Conservation (phyloP, 2,888 invertebrate species). For the Athalia circularis region DNA sequence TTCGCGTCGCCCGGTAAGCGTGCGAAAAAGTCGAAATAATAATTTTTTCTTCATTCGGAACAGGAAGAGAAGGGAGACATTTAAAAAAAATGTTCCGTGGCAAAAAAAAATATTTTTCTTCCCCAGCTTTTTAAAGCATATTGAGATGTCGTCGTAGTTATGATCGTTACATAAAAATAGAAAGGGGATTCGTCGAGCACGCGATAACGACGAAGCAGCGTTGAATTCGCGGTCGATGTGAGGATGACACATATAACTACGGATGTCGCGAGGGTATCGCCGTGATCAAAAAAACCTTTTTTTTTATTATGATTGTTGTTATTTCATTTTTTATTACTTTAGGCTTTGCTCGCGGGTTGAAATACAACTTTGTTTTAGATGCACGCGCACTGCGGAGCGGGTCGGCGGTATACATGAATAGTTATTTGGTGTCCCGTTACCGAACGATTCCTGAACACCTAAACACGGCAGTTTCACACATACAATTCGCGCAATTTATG, state of each 20-base stretch:
- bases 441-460: conserved; percentile 33
- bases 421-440: background rate
- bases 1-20: background rate
- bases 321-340: background rate
- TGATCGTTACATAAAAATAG: conserved; percentile 5
- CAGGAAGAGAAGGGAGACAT: background rate
- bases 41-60: background rate
- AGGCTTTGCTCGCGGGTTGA: conserved; percentile 2
- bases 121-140: background rate
- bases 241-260: background rate
- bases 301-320: background rate
- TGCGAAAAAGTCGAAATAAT: conserved; percentile 1
- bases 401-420: background rate
- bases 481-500: conserved; percentile 27
- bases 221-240: conserved; percentile 11
- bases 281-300: conserved; percentile 4
- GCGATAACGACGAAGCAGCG: background rate
- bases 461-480: conserved; percentile 28
- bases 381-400: background rate
- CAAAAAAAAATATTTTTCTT: background rate
- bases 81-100: background rate
- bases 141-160: background rate
- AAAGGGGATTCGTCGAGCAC: background rate
- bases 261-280: conserved; percentile 6
- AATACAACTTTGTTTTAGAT: conserved; percentile 17